Conservation (phyloP, 2,113 vertebrate genomes). For the Petaurus breviceps region DNA sequence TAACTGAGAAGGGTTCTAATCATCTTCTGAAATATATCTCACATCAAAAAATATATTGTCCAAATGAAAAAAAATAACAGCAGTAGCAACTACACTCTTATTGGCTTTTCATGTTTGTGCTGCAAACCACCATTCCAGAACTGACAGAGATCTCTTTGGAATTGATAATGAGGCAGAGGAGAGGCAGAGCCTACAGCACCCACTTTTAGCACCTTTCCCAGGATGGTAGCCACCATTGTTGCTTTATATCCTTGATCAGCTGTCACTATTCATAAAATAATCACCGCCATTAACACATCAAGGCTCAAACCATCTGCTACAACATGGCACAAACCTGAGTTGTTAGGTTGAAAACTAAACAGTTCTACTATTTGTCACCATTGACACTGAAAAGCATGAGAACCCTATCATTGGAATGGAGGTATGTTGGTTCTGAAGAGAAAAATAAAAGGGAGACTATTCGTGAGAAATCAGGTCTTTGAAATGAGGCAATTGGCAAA, state of each 20-base stretch:
- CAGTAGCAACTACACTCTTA: not conserved
- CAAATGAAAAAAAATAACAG: not conserved
- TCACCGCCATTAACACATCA: constrained; percentile 71
- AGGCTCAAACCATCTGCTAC: constrained; percentile 71
- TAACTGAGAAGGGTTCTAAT: not conserved
- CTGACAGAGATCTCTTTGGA: constrained; percentile 47
- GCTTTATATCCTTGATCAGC: constrained; percentile 73
- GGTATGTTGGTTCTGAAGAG: not conserved
- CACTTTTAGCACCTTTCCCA: constrained; percentile 71
- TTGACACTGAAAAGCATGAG: constrained; percentile 10
- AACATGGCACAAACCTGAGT: not conserved
- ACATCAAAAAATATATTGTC: not conserved
- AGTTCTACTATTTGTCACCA: constrained; percentile 47
- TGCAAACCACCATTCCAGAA: constrained; percentile 8
- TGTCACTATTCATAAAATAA: constrained; percentile 80
- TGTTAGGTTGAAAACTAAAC: constrained; percentile 42
- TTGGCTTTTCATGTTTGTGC: constrained; percentile 1
- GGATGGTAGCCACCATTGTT: constrained; percentile 75
- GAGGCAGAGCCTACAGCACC: constrained; percentile 45
- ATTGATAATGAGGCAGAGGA: constrained; percentile 68
- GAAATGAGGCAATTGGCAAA: not conserved
- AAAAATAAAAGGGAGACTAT: not conserved
- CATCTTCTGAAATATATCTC: not conserved
- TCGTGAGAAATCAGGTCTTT: not conserved
- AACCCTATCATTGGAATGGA: constrained; percentile 3